Conservation (phyloP, 2,113 vertebrate species). For the Etheostoma cragini region DNA sequence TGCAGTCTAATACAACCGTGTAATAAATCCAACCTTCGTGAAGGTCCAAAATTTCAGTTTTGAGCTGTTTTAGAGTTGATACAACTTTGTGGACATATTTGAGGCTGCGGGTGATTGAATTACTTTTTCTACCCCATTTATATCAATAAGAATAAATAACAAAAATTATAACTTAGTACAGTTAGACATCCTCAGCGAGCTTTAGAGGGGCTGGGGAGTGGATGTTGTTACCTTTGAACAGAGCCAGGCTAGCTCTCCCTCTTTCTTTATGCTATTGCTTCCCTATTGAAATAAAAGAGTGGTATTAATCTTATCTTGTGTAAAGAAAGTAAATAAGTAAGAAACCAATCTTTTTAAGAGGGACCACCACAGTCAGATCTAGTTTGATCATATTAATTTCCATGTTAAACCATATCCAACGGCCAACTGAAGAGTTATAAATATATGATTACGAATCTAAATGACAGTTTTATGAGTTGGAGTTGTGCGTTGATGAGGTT, state of each 20-base stretch:
- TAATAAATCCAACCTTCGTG: not conserved
- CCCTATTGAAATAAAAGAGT: not conserved
- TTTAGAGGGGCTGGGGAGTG: too few species aligned
- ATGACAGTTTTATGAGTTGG: too few species aligned
- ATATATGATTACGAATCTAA: not conserved
- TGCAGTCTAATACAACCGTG: too few species aligned
- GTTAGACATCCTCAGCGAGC: not conserved
- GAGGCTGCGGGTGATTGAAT: not conserved
- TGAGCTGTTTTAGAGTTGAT: not conserved
- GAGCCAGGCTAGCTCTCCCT: not conserved
- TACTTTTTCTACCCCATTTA: not conserved
- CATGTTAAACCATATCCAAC: not conserved
- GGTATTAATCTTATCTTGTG: not conserved
- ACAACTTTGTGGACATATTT: not conserved
- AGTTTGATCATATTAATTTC: not conserved
- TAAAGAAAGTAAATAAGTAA: not conserved
- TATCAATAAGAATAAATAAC: not conserved
- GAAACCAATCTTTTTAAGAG: slow-evolving; percentile 5
- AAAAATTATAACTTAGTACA: not conserved
- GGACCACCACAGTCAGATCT: not conserved
- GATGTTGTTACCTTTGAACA: too few species aligned
- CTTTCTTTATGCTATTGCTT: slow-evolving; percentile 19
- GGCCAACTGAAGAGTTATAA: too few species aligned
- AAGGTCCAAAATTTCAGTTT: not conserved
- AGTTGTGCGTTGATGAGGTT: not conserved